Evolutionary conservation across 2,797 vertebrate species (phyloP).

Genomic region (Nasua narica): DNA sequence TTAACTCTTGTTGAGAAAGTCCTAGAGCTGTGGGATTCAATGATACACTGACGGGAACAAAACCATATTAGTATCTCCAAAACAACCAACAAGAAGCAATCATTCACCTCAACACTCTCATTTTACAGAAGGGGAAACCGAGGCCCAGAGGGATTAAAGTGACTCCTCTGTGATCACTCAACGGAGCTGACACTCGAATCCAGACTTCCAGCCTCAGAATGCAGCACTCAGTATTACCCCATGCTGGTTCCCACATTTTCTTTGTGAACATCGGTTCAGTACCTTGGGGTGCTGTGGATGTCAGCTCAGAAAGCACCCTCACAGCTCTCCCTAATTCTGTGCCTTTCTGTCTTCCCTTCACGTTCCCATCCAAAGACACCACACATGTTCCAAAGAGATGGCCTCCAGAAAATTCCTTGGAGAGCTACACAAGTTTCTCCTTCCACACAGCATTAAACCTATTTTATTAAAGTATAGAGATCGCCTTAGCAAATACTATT

Average conservation of each 20-base stretch:
- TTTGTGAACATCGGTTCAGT: too few relatives aligned
- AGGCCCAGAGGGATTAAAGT: not conserved
- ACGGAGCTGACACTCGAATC: not conserved
- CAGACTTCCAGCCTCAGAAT: not conserved
- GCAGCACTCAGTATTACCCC: not conserved
- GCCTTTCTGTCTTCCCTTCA: not conserved
- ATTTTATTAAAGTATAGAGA: conserved; percentile 8
- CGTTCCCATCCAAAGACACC: not conserved
- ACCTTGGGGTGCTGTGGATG: too few relatives aligned
- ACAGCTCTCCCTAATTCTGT: not conserved
- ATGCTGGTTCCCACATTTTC: not conserved
- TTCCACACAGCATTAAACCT: not conserved
- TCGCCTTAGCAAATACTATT: not conserved
- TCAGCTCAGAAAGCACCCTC: not conserved
- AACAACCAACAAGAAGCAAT: not conserved
- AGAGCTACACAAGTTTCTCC: not conserved
- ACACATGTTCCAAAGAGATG: not conserved
- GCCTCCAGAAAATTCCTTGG: not conserved
- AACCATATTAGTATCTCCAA: not conserved
- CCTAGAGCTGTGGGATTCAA: not conserved
- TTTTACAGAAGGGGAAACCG: not conserved
- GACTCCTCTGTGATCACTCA: not conserved
- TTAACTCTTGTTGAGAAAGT: not conserved
- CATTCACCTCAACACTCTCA: not conserved
- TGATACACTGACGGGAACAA: not conserved